phyloP scores from a whole-genome alignment of 2,113 vertebrate species.

The Burhinus bistriatus region DNA sequence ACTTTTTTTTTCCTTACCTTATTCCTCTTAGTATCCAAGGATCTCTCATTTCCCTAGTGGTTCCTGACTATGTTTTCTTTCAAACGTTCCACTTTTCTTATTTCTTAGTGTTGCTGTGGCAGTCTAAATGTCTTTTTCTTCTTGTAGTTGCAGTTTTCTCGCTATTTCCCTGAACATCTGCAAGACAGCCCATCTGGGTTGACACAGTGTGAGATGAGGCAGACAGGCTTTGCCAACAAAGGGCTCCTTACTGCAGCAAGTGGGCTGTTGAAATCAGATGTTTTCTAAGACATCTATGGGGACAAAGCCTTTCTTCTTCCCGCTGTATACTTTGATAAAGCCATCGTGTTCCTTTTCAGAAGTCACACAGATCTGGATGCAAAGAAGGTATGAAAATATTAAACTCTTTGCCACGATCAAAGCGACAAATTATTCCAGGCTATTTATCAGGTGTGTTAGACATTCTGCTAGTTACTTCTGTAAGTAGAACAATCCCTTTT shows the following conservation, averaged over 20 bases:
- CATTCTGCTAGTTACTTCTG: neutral
- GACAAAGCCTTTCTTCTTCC: slow-evolving; percentile 93
- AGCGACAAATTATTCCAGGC: neutral
- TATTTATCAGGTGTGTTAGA: neutral
- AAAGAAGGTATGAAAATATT: slow-evolving; percentile 11
- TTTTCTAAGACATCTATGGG: slow-evolving; percentile 89
- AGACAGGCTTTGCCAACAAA: slow-evolving; percentile 44
- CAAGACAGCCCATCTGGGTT: slow-evolving; percentile 63
- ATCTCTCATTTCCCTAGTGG: neutral
- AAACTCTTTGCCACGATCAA: neutral
- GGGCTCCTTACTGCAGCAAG: slow-evolving; percentile 44
- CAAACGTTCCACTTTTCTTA: neutral
- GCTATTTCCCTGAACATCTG: slow-evolving; percentile 59
- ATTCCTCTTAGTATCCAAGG: neutral
- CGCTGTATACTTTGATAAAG: slow-evolving; percentile 90
- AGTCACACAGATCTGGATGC: slow-evolving; percentile 88
- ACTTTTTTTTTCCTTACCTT: neutral
- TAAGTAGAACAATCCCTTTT: neutral
- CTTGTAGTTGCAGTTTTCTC: slow-evolving; percentile 44
- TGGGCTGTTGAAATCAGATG: slow-evolving; percentile 78
- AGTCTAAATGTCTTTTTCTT: slow-evolving; percentile 52
- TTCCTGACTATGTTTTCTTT: neutral
- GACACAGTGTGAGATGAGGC: slow-evolving; percentile 70
- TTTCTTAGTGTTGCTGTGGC: slow-evolving; percentile 3
- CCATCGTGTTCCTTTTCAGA: slow-evolving; percentile 85